These are phyloP conservation scores for Allygus modestus DNA, from an alignment of 2,888 invertebrate genomes.

Conservation along the genomic window DNA sequence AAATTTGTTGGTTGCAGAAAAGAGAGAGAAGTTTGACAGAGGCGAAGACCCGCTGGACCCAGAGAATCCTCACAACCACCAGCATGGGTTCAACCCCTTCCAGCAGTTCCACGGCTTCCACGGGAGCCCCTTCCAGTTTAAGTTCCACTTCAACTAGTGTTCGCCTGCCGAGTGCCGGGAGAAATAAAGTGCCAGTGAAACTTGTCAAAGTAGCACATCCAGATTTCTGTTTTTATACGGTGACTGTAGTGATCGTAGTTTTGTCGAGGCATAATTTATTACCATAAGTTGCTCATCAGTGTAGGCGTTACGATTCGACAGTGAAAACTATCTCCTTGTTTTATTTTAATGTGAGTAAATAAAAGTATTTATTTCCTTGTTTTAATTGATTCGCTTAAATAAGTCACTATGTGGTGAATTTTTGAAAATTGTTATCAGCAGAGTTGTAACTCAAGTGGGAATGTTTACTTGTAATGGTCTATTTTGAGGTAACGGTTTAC, in stretches of 20 bases:
- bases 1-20: slow-evolving; percentile 88
- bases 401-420: background rate
- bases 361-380: background rate
- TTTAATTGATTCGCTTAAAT: background rate
- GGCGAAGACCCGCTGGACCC: slow-evolving; percentile 99
- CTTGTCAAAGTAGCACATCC: background rate
- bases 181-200: background rate
- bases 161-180: background rate
- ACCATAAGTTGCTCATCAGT: background rate
- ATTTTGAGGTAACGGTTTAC: too few species aligned
- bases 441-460: background rate
- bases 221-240: background rate
- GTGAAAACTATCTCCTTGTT: background rate
- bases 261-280: background rate
- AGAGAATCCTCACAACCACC: slow-evolving; percentile 83
- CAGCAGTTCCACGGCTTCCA: slow-evolving; percentile 88
- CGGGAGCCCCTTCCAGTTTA: slow-evolving; percentile 96
- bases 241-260: slow-evolving; percentile 13
- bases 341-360: background rate
- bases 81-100: slow-evolving; percentile 83
- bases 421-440: background rate
- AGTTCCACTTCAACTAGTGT: slow-evolving; percentile 94
- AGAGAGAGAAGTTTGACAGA: slow-evolving; percentile 94
- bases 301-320: background rate
- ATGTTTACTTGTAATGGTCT: background rate